phyloP scores from a whole-genome alignment of 2,888 invertebrate genomes.

The Poecilobothrus nobilitatus region DNA sequence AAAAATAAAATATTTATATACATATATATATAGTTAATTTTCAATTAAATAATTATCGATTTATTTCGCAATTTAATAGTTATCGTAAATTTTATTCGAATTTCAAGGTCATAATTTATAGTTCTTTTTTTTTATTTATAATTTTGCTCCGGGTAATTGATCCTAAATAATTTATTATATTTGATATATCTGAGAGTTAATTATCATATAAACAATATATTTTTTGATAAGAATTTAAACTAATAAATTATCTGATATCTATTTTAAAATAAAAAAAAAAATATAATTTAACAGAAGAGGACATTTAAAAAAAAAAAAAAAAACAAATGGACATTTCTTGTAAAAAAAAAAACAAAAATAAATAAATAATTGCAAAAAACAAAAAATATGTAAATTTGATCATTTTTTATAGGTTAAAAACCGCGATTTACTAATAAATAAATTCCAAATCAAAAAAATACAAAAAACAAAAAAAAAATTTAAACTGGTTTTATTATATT shows the following conservation, averaged over 20 bases:
- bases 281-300: background rate
- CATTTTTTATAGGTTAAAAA: background rate
- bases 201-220: background rate
- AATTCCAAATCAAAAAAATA: no score
- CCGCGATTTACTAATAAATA: no score
- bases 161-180: background rate
- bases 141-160: background rate
- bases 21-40: no score
- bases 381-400: background rate
- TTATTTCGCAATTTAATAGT: no score
- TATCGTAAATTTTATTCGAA: no score
- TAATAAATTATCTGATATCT: background rate
- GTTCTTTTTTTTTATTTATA: background rate
- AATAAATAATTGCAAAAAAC: no score
- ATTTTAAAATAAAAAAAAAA: background rate
- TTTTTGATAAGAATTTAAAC: background rate
- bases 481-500: background rate
- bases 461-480: background rate
- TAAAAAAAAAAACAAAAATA: background rate
- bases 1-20: no score
- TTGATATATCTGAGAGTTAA: background rate
- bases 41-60: no score
- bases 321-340: background rate
- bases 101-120: background rate
- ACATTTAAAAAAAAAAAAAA: background rate